Evolutionary conservation across 2,888 invertebrate genomes (phyloP), one percentile per base, ranked within the genome.

Genomic region (Apamea crenata): DNA sequence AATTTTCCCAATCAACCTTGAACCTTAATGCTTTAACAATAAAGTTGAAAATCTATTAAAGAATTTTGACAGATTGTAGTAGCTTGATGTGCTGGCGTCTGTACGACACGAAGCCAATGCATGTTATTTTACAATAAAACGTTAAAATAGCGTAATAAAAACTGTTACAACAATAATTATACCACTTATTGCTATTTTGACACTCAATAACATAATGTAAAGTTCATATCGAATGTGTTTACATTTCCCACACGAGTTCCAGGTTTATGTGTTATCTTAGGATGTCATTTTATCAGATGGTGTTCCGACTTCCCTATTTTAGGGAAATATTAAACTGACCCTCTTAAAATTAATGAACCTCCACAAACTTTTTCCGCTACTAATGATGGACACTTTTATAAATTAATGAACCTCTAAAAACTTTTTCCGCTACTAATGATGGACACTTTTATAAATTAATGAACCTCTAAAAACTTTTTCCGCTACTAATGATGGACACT

Each of bases 101-200:
- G n/a, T n/a, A n/a, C n/a, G 12, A 63, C 25, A 63, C 69, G n/a
- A 72, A 50, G 40, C n/a, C n/a, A 18, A n/a, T 36, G 65, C 80
- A 59, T 80, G 72, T 80, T 80, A 56, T 47, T 50, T 36, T 29
- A 69, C 67, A 80, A 65, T 77, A 73, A 32, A 76, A 68, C 36
- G 18, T 53, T 67, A 67, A 68, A 68, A 50, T 66, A 73, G 25
- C 56, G 73, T 74, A n/a, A 78, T 76, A 71, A 71, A 73, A 74
- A 66, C 56, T 56, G 72, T 80, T 50, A 70, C 32, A 70, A 72
- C 40, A n/a, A 70, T 50, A 50, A 40, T n/a, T n/a, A n/a, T 5
- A 50, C 50, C 53, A 66, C 59, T 56, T 59, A 40, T 72, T 67
- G n/a, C 36, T 67, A 44, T 44, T 67, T n/a, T 67, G 44, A 67